Conservation (phyloP, 2,113 vertebrate species). For the Dryoscopus gambensis region DNA sequence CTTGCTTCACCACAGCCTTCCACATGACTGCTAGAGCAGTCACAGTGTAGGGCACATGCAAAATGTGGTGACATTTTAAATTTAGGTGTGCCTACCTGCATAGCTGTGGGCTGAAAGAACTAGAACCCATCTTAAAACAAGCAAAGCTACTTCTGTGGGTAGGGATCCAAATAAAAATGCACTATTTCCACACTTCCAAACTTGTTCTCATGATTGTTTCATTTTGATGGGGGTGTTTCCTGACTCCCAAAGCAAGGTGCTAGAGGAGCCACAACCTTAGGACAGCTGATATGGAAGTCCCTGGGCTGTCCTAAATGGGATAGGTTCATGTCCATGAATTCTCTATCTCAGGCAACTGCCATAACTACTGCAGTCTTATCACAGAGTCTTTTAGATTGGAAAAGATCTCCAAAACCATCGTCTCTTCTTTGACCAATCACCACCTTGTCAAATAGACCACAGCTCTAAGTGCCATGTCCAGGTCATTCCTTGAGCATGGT, state of each 20-base stretch:
- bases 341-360: background rate
- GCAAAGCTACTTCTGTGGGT: background rate
- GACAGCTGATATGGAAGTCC: background rate
- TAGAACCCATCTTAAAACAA: background rate
- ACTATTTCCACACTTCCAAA: background rate
- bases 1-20: background rate
- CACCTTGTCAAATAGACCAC: background rate
- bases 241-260: background rate
- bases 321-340: background rate
- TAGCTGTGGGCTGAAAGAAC: background rate
- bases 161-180: background rate
- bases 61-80: background rate
- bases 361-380: background rate
- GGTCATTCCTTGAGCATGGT: background rate
- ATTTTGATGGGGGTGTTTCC: background rate
- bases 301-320: background rate
- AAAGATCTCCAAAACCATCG: background rate
- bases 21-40: rapidly evolving
- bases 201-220: background rate
- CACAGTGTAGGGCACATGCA: background rate
- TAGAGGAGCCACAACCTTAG: background rate
- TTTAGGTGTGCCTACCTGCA: background rate
- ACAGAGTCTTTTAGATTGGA: background rate
- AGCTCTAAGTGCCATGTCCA: background rate
- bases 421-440: background rate